phyloP scores from a whole-genome alignment of 1,140 invertebrate genomes.

The Lepidotrigona ventralis region DNA sequence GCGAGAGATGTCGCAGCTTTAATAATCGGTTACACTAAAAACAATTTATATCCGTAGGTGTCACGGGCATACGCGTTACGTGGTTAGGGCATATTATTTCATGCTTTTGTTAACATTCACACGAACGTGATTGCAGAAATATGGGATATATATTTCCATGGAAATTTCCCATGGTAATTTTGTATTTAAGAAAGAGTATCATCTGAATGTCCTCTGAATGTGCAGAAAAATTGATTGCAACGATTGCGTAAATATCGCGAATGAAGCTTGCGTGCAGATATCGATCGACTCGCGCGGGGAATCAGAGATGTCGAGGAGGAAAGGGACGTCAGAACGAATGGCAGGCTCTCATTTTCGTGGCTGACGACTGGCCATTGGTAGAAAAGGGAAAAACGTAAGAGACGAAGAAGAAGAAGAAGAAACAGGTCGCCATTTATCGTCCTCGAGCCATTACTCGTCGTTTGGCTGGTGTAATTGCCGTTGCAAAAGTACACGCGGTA shows the following conservation, averaged over 20 bases:
- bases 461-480: conserved; percentile 27
- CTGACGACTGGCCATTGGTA: not conserved
- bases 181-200: no score
- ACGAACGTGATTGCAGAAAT: no score
- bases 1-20: no score
- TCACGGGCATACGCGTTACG: no score
- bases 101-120: no score
- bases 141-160: no score
- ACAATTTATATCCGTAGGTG: no score
- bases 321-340: not conserved
- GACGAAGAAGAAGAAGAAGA: not conserved
- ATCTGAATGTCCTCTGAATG: not conserved
- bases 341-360: conserved; percentile 21
- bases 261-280: not conserved
- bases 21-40: no score
- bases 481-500: conserved; percentile 10
- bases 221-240: not conserved
- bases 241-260: not conserved
- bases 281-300: not conserved
- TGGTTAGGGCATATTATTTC: no score
- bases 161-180: no score
- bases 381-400: no score
- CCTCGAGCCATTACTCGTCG: conserved; percentile 15
- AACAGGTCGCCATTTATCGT: conserved; percentile 28
- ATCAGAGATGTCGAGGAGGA: not conserved